These are phyloP conservation scores for Nematopogon swammerdamellus DNA, from an alignment of 2,888 invertebrate genomes.

Conservation along the genomic window DNA sequence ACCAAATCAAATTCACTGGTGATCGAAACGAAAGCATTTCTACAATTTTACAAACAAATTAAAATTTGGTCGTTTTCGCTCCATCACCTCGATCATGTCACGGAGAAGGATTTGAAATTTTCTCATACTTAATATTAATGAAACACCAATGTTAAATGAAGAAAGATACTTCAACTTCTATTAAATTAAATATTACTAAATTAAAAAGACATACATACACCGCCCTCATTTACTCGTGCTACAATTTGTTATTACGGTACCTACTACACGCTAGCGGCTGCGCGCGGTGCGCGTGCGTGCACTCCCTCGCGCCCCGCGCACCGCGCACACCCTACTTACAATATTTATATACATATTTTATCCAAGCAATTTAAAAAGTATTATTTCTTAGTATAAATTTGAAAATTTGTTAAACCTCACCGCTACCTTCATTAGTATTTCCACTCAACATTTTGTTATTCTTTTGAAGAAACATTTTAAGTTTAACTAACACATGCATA, in stretches of 20 bases:
- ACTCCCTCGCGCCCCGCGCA: too few species aligned
- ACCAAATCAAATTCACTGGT: not conserved
- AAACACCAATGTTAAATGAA: not conserved
- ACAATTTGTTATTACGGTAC: slow-evolving; percentile 48
- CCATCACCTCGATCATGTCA: not conserved
- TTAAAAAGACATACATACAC: slow-evolving; percentile 7
- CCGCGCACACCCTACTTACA: slow-evolving; percentile 32
- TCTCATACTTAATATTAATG: not conserved
- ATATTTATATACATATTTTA: slow-evolving; percentile 53
- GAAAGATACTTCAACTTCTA: not conserved
- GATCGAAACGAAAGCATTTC: too few species aligned
- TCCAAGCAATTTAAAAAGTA: slow-evolving; percentile 52
- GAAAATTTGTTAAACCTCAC: slow-evolving; percentile 57
- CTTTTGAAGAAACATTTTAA: not conserved
- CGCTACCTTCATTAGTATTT: slow-evolving; percentile 43
- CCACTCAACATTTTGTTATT: slow-evolving; percentile 18
- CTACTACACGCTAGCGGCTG: slow-evolving; percentile 46
- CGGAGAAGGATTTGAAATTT: not conserved
- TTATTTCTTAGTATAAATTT: slow-evolving; percentile 50
- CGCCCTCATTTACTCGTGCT: not conserved
- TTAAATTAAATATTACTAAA: not conserved
- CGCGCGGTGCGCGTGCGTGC: too few species aligned
- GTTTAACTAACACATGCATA: not conserved
- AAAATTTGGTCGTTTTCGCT: not conserved
- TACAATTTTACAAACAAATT: not conserved